Conservation (phyloP, 2,797 vertebrate genomes). For the Hippoglossus hippoglossus region DNA sequence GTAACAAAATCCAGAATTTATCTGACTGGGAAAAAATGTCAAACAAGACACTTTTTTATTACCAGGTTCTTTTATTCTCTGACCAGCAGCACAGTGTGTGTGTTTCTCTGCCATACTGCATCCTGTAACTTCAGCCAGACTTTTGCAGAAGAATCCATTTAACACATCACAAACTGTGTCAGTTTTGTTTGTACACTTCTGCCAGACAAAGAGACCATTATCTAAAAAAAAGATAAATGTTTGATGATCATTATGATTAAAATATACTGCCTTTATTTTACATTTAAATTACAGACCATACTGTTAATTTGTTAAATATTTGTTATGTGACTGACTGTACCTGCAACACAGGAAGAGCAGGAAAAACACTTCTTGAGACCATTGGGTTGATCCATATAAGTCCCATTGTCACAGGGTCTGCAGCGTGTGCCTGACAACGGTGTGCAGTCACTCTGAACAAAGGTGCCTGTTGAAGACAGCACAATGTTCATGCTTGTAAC, state of each 20-base stretch:
- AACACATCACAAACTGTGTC: constrained; percentile 53
- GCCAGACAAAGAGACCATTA: constrained; percentile 34
- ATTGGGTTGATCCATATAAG: constrained; percentile 55
- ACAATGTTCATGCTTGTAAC: background rate
- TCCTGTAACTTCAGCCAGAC: accelerated
- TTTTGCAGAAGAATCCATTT: constrained; percentile 45
- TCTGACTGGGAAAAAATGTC: background rate
- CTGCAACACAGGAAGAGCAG: constrained; percentile 53
- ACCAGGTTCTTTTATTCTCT: constrained; percentile 57
- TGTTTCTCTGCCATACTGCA: constrained; percentile 49
- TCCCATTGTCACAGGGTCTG: constrained; percentile 12
- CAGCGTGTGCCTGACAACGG: constrained; percentile 18
- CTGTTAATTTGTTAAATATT: background rate
- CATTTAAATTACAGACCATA: background rate
- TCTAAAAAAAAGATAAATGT: constrained; percentile 11
- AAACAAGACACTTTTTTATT: background rate
- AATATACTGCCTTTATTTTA: background rate
- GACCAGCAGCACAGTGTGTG: constrained; percentile 23
- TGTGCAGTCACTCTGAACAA: constrained; percentile 43
- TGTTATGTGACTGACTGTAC: constrained; percentile 27
- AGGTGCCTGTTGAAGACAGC: constrained; percentile 31
- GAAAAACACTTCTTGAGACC: background rate
- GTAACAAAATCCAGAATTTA: background rate
- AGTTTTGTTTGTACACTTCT: background rate
- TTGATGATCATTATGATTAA: background rate